Evolutionary conservation across 1,140 invertebrate species (phyloP).

Genomic region (Coboldia fuscipes): DNA sequence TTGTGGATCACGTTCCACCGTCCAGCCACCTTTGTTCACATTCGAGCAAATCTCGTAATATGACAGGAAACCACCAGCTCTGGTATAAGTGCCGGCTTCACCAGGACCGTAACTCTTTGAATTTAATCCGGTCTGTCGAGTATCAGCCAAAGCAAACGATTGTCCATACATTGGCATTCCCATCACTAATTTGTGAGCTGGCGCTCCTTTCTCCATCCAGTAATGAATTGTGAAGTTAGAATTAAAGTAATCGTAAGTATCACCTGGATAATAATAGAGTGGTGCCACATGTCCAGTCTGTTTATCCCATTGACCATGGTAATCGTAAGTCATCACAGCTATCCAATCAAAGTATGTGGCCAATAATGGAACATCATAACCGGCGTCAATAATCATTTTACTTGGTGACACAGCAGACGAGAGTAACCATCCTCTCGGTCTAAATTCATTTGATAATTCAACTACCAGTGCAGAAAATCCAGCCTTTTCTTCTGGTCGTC

Average conservation of each 20-base stretch:
- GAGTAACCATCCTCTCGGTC: conserved; percentile 41
- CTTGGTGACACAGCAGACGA: conserved; percentile 70
- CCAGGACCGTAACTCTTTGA: conserved; percentile 49
- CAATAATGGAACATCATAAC: conserved; percentile 53
- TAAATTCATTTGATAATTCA: conserved; percentile 49
- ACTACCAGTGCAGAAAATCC: conserved; percentile 44
- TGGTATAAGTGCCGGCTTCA: conserved; percentile 54
- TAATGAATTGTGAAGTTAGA: conserved; percentile 62
- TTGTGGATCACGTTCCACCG: conserved; percentile 33
- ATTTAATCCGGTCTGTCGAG: conserved; percentile 36
- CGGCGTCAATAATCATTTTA: conserved; percentile 56
- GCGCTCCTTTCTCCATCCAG: conserved; percentile 55
- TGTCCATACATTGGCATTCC: conserved; percentile 73
- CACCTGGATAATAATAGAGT: conserved; percentile 48
- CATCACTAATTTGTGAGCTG: conserved; percentile 51
- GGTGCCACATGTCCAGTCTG: conserved; percentile 72
- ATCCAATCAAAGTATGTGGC: conserved; percentile 65
- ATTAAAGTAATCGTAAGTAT: conserved; percentile 54
- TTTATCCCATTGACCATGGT: conserved; percentile 79
- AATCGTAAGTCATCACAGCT: conserved; percentile 78
- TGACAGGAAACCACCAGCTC: conserved; percentile 56
- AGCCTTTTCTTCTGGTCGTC: conserved; percentile 50
- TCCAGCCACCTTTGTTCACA: conserved; percentile 37
- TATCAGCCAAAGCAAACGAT: conserved; percentile 48
- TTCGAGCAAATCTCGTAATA: conserved; percentile 63